phyloP scores from a whole-genome alignment of 2,888 invertebrate genomes.

The Stramonita haemastoma region DNA sequence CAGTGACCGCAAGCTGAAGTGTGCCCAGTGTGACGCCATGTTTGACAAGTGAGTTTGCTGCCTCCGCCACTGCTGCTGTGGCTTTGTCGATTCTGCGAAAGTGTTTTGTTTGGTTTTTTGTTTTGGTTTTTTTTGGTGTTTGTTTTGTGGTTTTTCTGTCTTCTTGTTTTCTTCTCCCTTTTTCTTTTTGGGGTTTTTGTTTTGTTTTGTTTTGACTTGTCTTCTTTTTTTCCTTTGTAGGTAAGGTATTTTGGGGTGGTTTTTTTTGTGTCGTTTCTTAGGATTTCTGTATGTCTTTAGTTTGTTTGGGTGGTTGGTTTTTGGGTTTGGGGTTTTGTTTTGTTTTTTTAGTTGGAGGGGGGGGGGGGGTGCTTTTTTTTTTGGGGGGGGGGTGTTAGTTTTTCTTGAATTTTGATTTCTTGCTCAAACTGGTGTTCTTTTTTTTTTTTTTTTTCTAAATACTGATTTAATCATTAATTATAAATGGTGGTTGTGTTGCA shows the following conservation, averaged over 20 bases:
- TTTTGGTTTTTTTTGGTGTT: not conserved
- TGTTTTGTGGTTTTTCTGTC: not conserved
- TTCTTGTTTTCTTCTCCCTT: not conserved
- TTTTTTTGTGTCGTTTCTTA: not conserved
- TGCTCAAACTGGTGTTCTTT: too few relatives aligned
- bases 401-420: too few relatives aligned
- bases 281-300: not conserved
- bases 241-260: not conserved
- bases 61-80: not conserved
- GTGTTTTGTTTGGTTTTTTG: not conserved
- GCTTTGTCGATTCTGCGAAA: not conserved
- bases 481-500: too few relatives aligned
- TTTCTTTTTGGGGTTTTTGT: not conserved
- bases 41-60: slow-evolving; percentile 84
- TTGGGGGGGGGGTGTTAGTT: too few relatives aligned
- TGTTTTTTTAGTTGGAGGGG: too few relatives aligned
- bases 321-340: not conserved
- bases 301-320: too few relatives aligned
- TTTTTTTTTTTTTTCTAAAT: too few relatives aligned
- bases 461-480: too few relatives aligned
- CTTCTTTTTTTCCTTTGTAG: not conserved
- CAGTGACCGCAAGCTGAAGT: slow-evolving; percentile 91
- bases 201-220: not conserved
- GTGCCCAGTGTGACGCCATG: slow-evolving; percentile 92
- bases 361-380: too few relatives aligned